Conservation (phyloP, 1,140 invertebrate genomes). For the Sinella curviseta region DNA sequence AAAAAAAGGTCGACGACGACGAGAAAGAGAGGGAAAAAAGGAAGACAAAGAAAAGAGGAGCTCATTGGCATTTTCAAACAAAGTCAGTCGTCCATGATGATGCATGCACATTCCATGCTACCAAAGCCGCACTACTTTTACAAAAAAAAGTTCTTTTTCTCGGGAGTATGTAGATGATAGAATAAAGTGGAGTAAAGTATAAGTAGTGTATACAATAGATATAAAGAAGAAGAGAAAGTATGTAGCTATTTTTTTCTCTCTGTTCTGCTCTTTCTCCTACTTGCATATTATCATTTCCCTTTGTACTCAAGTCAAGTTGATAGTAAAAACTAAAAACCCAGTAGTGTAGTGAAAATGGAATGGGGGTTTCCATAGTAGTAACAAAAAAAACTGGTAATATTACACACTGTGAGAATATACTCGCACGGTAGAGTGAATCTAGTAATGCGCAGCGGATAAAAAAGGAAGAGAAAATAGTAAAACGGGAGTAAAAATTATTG, state of each 20-base stretch:
- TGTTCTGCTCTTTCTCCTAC: too few relatives aligned
- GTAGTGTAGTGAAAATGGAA: neutral
- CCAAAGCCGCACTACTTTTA: neutral
- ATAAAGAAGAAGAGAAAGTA: neutral
- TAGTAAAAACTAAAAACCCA: too few relatives aligned
- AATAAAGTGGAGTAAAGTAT: neutral
- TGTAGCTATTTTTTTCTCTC: neutral
- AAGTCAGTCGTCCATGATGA: constrained; percentile 8
- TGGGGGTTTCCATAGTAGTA: neutral
- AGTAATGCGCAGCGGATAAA: neutral
- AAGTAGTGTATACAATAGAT: neutral
- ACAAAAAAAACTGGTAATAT: neutral
- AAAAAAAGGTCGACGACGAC: constrained; percentile 16
- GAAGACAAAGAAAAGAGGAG: neutral
- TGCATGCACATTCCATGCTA: neutral
- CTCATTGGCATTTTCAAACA: constrained; percentile 19
- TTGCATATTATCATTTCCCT: too few relatives aligned
- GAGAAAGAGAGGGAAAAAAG: neutral
- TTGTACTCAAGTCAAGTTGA: neutral
- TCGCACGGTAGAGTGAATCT: too few relatives aligned
- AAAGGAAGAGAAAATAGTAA: too few relatives aligned
- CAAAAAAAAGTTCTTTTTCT: too few relatives aligned
- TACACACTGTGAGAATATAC: too few relatives aligned
- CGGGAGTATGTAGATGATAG: too few relatives aligned
- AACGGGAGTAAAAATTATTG: neutral